Percentiles rank a stretch among this genome's conserved stretches.
phyloP scores from a whole-genome alignment of 2,797 vertebrate genomes.

The Trematomus bernacchii region DNA sequence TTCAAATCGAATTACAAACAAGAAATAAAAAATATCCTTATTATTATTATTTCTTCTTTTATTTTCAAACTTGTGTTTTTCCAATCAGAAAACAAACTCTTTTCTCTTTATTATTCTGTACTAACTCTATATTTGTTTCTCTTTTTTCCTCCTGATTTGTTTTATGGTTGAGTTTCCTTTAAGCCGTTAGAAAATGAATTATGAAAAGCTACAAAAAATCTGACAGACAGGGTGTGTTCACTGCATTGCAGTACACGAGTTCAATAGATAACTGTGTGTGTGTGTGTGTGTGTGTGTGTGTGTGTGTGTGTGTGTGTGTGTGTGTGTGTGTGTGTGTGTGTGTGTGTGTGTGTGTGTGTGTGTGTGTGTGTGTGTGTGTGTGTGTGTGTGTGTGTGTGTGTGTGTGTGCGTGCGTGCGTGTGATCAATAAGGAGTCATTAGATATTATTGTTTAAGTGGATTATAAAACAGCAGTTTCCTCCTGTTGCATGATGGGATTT shows the following conservation, averaged over 20 bases:
- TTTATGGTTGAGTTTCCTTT: neutral
- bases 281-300: neutral
- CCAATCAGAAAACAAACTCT: neutral
- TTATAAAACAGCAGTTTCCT: neutral
- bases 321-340: neutral
- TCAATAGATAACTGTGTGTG: neutral
- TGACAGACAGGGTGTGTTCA: constrained; percentile 46
- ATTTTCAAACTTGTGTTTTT: neutral
- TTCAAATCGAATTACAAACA: too few species aligned
- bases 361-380: neutral
- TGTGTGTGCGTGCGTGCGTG: neutral
- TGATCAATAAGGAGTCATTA: constrained; percentile 8
- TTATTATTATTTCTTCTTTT: neutral
- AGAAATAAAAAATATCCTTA: neutral
- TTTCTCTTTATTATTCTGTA: neutral
- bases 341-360: too few species aligned
- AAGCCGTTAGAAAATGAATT: constrained; percentile 11
- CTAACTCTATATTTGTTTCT: neutral
- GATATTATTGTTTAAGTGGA: neutral
- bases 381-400: neutral
- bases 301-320: neutral
- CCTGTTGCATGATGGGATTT: neutral
- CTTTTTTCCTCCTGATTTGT: neutral
- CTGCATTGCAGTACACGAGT: constrained; percentile 64
- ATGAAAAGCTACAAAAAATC: neutral